Conservation (phyloP, 2,113 vertebrate species). For the Phycodurus eques region DNA sequence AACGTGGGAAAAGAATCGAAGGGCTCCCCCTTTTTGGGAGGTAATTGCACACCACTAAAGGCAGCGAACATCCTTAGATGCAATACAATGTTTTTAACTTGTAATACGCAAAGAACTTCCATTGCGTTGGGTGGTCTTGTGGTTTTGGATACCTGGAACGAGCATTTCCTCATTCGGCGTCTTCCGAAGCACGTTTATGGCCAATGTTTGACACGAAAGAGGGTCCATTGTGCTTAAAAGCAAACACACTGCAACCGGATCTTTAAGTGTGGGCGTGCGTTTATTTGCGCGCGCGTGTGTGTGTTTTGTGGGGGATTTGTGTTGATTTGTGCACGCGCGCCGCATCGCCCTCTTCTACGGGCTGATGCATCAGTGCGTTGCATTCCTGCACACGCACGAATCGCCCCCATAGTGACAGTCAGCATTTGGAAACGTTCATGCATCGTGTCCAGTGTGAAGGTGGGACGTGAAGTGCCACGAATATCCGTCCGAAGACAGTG, state of each 20-base stretch:
- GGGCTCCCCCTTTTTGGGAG: neutral
- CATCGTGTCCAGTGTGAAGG: neutral
- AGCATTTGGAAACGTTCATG: neutral
- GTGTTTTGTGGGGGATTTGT: neutral
- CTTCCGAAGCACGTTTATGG: neutral
- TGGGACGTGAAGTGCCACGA: neutral
- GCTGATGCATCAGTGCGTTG: conserved; percentile 27
- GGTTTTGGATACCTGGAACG: conserved; percentile 1
- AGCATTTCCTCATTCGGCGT: conserved; percentile 23
- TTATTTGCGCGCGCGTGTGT: neutral
- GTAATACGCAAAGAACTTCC: neutral
- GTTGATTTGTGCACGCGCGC: conserved; percentile 15
- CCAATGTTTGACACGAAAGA: conserved; percentile 24
- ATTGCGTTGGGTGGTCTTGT: neutral
- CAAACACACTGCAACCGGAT: conserved; percentile 17
- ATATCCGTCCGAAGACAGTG: neutral
- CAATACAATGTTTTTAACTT: neutral
- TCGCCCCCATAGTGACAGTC: conserved; percentile 11
- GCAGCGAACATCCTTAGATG: neutral
- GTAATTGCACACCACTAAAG: neutral
- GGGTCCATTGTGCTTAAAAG: conserved; percentile 11
- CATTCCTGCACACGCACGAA: conserved; percentile 63
- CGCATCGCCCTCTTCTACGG: conserved; percentile 1
- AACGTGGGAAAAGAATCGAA: neutral
- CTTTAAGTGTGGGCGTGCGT: conserved; percentile 2